phyloP scores from a whole-genome alignment of 2,113 vertebrate species.

The Microcebus murinus region DNA sequence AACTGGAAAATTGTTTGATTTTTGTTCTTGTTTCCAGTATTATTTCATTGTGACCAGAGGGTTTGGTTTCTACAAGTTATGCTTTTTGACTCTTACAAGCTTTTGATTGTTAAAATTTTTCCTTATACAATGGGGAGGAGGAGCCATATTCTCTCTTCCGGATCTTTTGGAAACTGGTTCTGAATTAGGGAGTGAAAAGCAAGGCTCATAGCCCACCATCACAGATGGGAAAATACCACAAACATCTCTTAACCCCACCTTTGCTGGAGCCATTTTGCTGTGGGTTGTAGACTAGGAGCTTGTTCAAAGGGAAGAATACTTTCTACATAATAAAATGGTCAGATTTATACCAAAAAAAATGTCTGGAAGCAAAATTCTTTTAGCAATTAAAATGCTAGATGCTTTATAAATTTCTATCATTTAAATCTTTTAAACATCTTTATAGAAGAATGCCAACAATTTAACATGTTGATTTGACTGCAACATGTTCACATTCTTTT shows the following conservation, averaged over 20 bases:
- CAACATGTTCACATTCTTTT: background rate
- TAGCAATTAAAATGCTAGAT: background rate
- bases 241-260: background rate
- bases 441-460: background rate
- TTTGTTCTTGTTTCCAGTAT: constrained; percentile 12
- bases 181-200: background rate
- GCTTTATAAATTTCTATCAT: background rate
- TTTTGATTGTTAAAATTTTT: background rate
- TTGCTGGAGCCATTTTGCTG: background rate
- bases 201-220: background rate
- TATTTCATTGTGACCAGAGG: background rate
- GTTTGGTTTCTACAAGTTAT: background rate
- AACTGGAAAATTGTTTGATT: background rate
- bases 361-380: constrained; percentile 20
- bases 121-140: background rate
- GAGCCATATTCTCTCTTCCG: background rate
- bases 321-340: constrained; percentile 9
- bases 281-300: background rate
- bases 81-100: background rate
- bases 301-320: background rate
- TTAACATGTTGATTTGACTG: background rate
- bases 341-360: background rate
- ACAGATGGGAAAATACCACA: background rate
- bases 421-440: background rate
- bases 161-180: background rate